Evolutionary conservation across 2,113 vertebrate species (phyloP).

Genomic region (Sciurus niger): DNA sequence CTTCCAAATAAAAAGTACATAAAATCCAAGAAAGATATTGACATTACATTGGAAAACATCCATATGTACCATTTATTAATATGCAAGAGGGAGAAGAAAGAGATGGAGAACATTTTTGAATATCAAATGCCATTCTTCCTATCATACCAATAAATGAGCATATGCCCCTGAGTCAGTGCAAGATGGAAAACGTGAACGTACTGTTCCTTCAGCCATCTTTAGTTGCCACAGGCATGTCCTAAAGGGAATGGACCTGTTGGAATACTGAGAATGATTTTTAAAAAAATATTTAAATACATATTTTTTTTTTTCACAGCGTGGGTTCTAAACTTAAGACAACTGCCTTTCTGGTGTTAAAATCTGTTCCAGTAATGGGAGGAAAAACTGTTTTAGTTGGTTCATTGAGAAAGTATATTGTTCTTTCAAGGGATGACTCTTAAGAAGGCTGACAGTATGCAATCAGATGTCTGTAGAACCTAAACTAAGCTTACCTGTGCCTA

Average conservation of each 20-base stretch:
- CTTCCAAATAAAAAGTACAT: neutral
- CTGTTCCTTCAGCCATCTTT: constrained; percentile 41
- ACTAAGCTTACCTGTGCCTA: neutral
- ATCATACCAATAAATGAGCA: constrained; percentile 19
- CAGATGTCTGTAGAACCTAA: neutral
- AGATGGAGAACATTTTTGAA: constrained; percentile 62
- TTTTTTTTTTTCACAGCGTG: neutral
- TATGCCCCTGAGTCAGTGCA: neutral
- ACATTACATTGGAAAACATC: neutral
- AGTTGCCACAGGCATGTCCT: neutral
- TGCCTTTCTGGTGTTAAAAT: neutral
- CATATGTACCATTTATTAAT: constrained; percentile 51
- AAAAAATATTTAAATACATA: neutral
- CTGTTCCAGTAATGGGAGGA: neutral
- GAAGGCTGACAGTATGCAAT: neutral
- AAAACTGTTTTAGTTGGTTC: neutral
- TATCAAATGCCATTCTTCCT: constrained; percentile 55
- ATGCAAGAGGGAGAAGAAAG: neutral
- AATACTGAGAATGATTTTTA: neutral
- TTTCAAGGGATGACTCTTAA: neutral
- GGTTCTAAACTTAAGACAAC: neutral
- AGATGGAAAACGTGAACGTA: neutral
- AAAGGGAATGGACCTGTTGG: neutral
- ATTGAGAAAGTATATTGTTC: neutral
- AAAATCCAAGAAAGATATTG: constrained; percentile 18